These are phyloP conservation scores for Pangasianodon hypophthalmus DNA, from an alignment of 2,113 vertebrate genomes.

Conservation along the genomic window DNA sequence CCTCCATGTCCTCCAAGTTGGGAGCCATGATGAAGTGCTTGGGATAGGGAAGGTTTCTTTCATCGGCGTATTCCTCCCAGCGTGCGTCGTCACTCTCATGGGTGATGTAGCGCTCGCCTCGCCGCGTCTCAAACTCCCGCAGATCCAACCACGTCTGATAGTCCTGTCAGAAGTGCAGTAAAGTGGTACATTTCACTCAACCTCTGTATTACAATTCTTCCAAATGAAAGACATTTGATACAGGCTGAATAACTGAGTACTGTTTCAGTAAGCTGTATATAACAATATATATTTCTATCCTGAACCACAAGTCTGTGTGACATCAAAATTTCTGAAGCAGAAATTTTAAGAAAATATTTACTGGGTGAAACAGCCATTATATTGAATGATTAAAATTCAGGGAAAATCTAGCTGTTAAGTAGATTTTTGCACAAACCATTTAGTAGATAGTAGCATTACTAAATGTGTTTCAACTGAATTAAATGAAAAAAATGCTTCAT, in stretches of 20 bases:
- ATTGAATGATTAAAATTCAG: neutral
- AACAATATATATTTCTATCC: neutral
- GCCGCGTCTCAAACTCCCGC: slow-evolving; percentile 93
- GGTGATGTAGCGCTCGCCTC: slow-evolving; percentile 96
- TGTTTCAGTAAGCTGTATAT: neutral
- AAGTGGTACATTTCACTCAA: neutral
- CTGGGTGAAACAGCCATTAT: neutral
- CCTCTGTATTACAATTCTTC: neutral
- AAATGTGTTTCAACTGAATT: neutral
- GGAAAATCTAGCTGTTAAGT: neutral
- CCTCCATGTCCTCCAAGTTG: slow-evolving; percentile 96
- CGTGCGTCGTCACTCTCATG: slow-evolving; percentile 95
- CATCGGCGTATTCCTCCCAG: slow-evolving; percentile 91
- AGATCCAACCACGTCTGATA: slow-evolving; percentile 98
- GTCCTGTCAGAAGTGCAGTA: slow-evolving; percentile 74
- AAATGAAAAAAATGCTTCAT: neutral
- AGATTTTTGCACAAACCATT: neutral
- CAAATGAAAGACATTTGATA: neutral
- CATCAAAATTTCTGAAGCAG: neutral
- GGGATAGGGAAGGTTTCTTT: slow-evolving; percentile 85
- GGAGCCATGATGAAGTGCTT: slow-evolving; percentile 98
- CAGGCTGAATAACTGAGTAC: neutral
- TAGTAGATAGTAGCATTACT: neutral
- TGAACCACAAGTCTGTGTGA: neutral
- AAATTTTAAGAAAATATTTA: no score